These are phyloP conservation scores for Tipula confusa DNA, from an alignment of 2,888 invertebrate species.

Conservation along the genomic window DNA sequence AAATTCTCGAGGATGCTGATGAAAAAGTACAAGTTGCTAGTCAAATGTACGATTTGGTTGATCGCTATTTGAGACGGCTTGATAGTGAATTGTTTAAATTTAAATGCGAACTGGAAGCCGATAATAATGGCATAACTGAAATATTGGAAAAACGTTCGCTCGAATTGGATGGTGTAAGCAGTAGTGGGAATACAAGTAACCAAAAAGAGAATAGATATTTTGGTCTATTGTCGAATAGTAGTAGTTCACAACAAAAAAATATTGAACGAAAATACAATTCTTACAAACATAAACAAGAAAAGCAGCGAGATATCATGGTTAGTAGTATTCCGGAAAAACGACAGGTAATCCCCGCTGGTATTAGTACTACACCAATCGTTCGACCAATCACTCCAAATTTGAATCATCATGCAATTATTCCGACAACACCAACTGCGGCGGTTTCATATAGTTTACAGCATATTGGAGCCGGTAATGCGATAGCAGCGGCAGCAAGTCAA, in stretches of 20 bases:
- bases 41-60: constrained; percentile 91
- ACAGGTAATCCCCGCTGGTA: constrained; percentile 40
- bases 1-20: constrained; percentile 90
- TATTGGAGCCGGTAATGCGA: constrained; percentile 80
- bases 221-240: constrained; percentile 36
- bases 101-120: constrained; percentile 97
- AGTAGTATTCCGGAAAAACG: constrained; percentile 45
- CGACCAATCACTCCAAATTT: constrained; percentile 42
- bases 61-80: constrained; percentile 83
- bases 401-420: constrained; percentile 43
- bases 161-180: constrained; percentile 68
- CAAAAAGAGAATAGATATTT: constrained; percentile 80
- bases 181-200: constrained; percentile 57
- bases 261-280: constrained; percentile 41
- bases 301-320: constrained; percentile 63
- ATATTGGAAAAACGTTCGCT: constrained; percentile 87
- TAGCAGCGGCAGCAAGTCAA: constrained; percentile 90
- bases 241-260: neutral
- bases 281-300: constrained; percentile 65
- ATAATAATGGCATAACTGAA: constrained; percentile 97
- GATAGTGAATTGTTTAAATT: constrained; percentile 91
- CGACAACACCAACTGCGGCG: constrained; percentile 41
- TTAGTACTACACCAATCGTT: constrained; percentile 36
- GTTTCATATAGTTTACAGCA: constrained; percentile 71
- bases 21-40: constrained; percentile 93